Base-by-base conservation (phyloP, 2,888 invertebrate genomes). In the Rhorus exstirpatorius region DNA sequence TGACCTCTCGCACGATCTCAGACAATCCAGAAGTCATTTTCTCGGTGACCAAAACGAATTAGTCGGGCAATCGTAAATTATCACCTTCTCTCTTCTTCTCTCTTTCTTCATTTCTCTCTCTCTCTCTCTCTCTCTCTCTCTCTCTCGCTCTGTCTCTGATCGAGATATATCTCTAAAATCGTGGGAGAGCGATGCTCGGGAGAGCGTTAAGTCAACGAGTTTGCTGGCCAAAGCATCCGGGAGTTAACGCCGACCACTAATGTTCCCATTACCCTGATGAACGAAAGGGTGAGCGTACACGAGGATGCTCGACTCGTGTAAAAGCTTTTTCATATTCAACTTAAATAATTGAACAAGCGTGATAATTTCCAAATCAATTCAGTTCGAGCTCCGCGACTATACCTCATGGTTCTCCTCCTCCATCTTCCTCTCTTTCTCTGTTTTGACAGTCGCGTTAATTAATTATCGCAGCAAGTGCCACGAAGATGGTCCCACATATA, bases 401-500 rank as follows among this genome's bases (percentile, higher is more conserved):
- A 51, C 19, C 3, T 26, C 44, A n/a, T n/a, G 21, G 26, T 38
- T 51, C n/a, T 21, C 12, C 6, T 12, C 10, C 14, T 3, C 51
- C 35, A 41, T 12, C 14, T 19, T n/a, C 44, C 14, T 8, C 21
- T 63, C 38, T 21, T 1, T 51, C 35, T n/a, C 3, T 75, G 67
- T 76, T 82, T 71, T 82, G 82, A 79, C 82, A 67, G 63, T 70
- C 44, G 31, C 19, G 21, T 79, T 31, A 79, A 82, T 76, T 75
- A 79, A 82, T 79, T 76, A 67, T 71, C 46, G 17, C 70, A 19
- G 31, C 6, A 41, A 10, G 17, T 51, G 31, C n/a, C 4, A 1
- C 24, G 6, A 19, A 14, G 19, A 58, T 21, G 55, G 65, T n/a
- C 17, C 65, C 26, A 70, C 49, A 51, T 70, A 82, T 79, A 70